Evolutionary conservation across 2,113 vertebrate genomes (phyloP).

Genomic region (Halcyon malimbica): DNA sequence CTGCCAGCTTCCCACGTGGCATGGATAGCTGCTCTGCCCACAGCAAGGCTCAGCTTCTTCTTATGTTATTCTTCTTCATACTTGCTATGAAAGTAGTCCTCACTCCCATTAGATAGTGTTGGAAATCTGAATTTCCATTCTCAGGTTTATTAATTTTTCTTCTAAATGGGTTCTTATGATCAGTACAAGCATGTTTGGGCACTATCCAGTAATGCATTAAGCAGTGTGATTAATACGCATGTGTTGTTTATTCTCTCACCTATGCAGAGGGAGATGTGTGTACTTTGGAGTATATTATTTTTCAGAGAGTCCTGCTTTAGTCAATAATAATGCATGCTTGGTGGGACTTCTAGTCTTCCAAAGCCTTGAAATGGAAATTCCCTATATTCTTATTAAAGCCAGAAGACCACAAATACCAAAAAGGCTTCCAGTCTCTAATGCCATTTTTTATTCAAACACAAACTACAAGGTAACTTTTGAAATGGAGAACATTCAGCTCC

Average conservation of each 20-base stretch:
- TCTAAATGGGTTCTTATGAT: background rate
- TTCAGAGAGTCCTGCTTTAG: background rate
- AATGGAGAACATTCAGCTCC: background rate
- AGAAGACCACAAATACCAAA: background rate
- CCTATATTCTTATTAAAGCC: background rate
- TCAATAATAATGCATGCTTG: background rate
- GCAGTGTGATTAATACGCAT: background rate
- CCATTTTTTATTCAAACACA: background rate
- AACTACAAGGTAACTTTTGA: background rate
- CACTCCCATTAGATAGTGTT: background rate
- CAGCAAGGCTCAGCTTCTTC: background rate
- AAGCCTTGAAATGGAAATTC: conserved; percentile 17
- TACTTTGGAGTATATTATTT: background rate
- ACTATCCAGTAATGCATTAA: background rate
- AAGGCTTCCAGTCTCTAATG: background rate
- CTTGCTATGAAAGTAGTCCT: background rate
- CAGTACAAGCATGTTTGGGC: background rate
- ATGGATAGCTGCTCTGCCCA: background rate
- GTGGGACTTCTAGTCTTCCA: background rate
- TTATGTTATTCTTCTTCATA: no score
- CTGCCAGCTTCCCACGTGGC: background rate
- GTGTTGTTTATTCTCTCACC: background rate
- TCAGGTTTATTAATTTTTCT: background rate
- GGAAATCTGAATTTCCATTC: background rate
- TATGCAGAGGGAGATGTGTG: background rate